A percentile compares a stretch with the other conserved stretches of the same genome.
Conservation (phyloP, 2,888 invertebrate genomes). For the Phortica magna region DNA sequence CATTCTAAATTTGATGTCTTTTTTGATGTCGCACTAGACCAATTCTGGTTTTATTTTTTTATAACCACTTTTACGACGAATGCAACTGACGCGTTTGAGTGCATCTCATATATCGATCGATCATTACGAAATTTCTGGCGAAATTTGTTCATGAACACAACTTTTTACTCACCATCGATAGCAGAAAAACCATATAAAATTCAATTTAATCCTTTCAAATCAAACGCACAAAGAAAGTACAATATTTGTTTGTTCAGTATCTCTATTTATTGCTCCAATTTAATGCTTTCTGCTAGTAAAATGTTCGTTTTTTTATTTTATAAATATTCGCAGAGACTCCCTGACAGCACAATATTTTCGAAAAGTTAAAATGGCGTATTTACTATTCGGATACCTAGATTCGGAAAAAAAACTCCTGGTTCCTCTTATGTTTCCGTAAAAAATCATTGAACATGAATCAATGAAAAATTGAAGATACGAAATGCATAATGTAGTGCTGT, state of each 20-base stretch:
- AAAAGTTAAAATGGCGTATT: neutral
- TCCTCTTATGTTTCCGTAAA: too few species aligned
- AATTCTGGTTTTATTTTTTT: neutral
- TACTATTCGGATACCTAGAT: too few species aligned
- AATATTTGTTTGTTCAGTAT: slow-evolving; percentile 53
- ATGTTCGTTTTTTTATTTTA: neutral
- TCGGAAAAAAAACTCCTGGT: too few species aligned
- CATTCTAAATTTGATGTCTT: neutral
- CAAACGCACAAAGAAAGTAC: slow-evolving; percentile 68
- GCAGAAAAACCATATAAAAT: slow-evolving; percentile 63
- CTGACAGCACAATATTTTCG: neutral
- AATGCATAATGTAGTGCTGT: too few species aligned
- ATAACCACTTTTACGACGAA: too few species aligned
- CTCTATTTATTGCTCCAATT: slow-evolving; percentile 62
- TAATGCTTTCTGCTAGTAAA: slow-evolving; percentile 7
- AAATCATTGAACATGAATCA: too few species aligned
- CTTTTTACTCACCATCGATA: slow-evolving; percentile 69
- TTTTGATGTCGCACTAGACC: neutral
- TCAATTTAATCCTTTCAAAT: slow-evolving; percentile 65
- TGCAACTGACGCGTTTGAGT: neutral
- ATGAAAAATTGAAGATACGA: too few species aligned
- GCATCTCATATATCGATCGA: slow-evolving; percentile 6
- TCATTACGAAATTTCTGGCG: slow-evolving; percentile 42
- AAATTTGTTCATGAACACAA: slow-evolving; percentile 59
- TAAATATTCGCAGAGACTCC: neutral